Evolutionary conservation across 2,888 invertebrate genomes (phyloP).

Genomic region (Trilocha varians): DNA sequence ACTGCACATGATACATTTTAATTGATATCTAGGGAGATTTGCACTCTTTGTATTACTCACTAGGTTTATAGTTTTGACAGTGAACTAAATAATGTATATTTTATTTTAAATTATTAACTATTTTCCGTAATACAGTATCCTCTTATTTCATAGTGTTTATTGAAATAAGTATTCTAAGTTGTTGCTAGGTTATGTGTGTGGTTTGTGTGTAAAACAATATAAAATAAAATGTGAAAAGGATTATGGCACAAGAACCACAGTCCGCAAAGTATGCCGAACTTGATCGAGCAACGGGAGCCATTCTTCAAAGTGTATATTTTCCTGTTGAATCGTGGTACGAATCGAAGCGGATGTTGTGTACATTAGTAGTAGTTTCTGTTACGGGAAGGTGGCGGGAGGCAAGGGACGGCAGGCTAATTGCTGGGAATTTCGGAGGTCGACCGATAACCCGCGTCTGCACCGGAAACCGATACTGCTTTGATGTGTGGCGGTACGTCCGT

Average conservation of each 20-base stretch:
- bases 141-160: too few species aligned
- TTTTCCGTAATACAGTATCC: neutral
- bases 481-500: slow-evolving; percentile 55
- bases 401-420: slow-evolving; percentile 53
- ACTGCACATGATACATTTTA: too few species aligned
- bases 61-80: too few species aligned
- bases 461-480: slow-evolving; percentile 68
- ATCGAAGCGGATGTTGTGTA: neutral
- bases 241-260: too few species aligned
- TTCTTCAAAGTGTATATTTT: neutral
- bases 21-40: too few species aligned
- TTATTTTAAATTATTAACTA: neutral
- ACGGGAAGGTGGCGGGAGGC: slow-evolving; percentile 31
- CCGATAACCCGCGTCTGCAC: slow-evolving; percentile 61
- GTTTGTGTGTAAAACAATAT: too few species aligned
- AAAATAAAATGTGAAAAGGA: too few species aligned
- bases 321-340: neutral
- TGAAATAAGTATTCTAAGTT: too few species aligned
- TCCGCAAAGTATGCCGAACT: too few species aligned
- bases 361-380: slow-evolving; percentile 1
- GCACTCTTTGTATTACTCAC: too few species aligned
- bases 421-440: slow-evolving; percentile 66
- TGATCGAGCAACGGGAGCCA: too few species aligned
- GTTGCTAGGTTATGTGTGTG: too few species aligned
- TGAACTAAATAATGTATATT: neutral